phyloP scores from a whole-genome alignment of 1,140 invertebrate species.

The Leguminivora glycinivorella region DNA sequence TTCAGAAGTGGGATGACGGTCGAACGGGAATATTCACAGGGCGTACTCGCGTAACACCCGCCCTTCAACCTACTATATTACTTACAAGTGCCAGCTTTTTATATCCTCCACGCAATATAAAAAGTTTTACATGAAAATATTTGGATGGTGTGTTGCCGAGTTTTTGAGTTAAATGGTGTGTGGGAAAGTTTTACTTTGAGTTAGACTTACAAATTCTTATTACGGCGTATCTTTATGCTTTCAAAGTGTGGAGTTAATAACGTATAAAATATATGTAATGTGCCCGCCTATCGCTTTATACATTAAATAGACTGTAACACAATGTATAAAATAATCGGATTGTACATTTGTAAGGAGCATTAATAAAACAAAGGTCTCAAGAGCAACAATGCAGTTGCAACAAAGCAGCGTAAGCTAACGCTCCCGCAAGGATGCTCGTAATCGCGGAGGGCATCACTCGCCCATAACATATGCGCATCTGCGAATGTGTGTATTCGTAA shows the following conservation, averaged over 20 bases:
- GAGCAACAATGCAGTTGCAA: conserved; percentile 13
- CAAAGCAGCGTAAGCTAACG: conserved; percentile 5
- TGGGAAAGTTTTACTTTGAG: conserved; percentile 23
- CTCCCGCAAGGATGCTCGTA: neutral
- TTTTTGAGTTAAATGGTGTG: conserved; percentile 28
- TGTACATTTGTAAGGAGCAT: conserved; percentile 5
- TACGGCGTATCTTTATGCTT: neutral
- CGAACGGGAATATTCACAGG: conserved; percentile 72
- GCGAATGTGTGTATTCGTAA: conserved; percentile 60
- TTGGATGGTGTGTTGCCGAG: conserved; percentile 24
- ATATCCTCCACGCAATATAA: conserved; percentile 44
- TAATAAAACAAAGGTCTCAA: conserved; percentile 21
- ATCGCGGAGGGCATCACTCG: conserved; percentile 6
- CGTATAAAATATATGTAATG: neutral
- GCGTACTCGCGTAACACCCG: conserved; percentile 65
- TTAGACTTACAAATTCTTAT: conserved; percentile 16
- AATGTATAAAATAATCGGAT: conserved; percentile 9
- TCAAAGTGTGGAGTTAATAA: neutral
- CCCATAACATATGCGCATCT: conserved; percentile 46
- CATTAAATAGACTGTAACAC: neutral
- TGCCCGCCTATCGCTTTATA: neutral
- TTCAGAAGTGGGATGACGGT: conserved; percentile 75
- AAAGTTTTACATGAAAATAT: conserved; percentile 27
- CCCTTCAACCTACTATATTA: conserved; percentile 62
- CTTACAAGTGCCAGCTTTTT: conserved; percentile 49